Evolutionary conservation across 1,140 invertebrate species (phyloP), one percentile per base, ranked within the genome.

Genomic region (Hyposmocoma kahamanoa): DNA sequence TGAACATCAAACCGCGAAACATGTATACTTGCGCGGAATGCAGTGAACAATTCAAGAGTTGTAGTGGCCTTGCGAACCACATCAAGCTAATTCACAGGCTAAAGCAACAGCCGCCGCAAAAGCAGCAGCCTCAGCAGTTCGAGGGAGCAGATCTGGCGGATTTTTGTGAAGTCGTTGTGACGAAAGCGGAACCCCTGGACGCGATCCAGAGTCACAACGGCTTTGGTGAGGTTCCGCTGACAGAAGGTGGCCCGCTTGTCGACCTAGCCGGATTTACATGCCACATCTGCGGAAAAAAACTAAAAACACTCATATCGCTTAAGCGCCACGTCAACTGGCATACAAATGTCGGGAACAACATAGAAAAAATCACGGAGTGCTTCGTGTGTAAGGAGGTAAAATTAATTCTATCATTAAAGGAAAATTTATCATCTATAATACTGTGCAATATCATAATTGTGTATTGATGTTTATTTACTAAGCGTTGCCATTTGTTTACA

Each of bases 121-220:
- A 61, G 41, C 43, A 46, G 17, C 50, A 58, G 41, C 43, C 43
- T 13, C 50, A 58, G 13, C 52, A 62, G 24, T 42, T 68, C 22
- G 47, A 43, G 34, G 42, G 54, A 26, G 30, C 61, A 0, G 72
- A 86, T 38, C 51, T 75, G 70, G 73, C 79, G 75, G 82, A 84
- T 82, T 87, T 87, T 85, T 86, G 83, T 76, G 84, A 87, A 57
- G 80, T 84, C 80, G 83, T 87, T 80, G 83, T 87, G 75, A 74
- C 73, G 24, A 82, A 81, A 56, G 62, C 81, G 74, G 80, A 83
- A 69, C 77, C 76, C 60, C 73, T 77, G 75, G 78, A 80, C 42
- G 50, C 46, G 28, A 53, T 72, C 67, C 79, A 82, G 76, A 71
- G 62, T 77, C 72, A 74, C 79, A 83, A 81, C 82, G 77, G 67